These are phyloP conservation scores for Heteromurus nitidus DNA, from an alignment of 2,888 invertebrate species.

Conservation along the genomic window DNA sequence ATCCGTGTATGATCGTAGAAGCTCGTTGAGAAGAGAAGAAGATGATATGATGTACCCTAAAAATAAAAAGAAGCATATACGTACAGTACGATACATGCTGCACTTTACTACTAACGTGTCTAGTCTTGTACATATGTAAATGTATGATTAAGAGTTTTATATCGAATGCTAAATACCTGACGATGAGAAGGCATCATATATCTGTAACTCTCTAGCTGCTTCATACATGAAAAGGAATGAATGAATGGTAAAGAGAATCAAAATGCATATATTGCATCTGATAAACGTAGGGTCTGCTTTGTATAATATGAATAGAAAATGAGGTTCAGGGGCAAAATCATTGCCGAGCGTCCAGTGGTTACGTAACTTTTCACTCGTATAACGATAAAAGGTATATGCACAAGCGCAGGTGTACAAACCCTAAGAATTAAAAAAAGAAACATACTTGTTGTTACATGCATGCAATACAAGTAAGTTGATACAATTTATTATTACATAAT, in stretches of 20 bases:
- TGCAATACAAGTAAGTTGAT: conserved; percentile 1
- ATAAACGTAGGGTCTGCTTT: background rate
- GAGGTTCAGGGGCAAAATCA: conserved; percentile 44
- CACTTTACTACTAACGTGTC: no score
- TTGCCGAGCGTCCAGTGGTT: conserved; percentile 13
- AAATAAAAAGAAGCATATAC: background rate
- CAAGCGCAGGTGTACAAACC: background rate
- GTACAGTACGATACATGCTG: no score
- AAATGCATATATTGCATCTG: no score
- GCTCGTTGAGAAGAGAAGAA: background rate
- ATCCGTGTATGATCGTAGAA: background rate
- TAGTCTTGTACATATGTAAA: background rate
- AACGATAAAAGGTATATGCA: background rate
- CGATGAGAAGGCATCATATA: background rate
- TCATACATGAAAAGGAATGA: no score
- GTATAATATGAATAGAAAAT: conserved; percentile 30
- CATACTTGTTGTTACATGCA: background rate
- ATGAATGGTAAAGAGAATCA: no score
- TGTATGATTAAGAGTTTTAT: background rate
- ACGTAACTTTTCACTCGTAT: background rate
- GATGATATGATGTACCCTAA: background rate
- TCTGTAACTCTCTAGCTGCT: no score
- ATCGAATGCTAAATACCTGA: background rate
- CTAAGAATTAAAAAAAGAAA: background rate
- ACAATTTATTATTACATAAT: conserved; percentile 46